These are phyloP conservation scores for Lepidurus packardi DNA, from an alignment of 1,140 invertebrate species.

Conservation along the genomic window DNA sequence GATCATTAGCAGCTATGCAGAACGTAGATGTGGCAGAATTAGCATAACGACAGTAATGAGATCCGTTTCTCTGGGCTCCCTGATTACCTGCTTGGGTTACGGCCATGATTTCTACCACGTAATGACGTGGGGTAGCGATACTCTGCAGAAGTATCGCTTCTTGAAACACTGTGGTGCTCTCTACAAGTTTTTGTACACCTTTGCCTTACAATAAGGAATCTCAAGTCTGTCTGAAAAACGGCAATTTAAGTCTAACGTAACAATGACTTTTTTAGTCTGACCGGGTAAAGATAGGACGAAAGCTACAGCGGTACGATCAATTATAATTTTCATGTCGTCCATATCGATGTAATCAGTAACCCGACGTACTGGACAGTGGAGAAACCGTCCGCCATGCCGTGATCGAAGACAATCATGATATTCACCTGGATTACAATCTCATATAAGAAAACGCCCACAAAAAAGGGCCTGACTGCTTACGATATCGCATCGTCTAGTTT, in stretches of 20 bases:
- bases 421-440: slow-evolving; percentile 32
- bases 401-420: slow-evolving; percentile 36
- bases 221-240: not conserved
- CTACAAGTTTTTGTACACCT: slow-evolving; percentile 36
- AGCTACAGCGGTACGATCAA: slow-evolving; percentile 33
- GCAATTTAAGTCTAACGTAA: not conserved
- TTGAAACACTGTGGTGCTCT: slow-evolving; percentile 41
- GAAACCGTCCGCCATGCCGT: slow-evolving; percentile 34
- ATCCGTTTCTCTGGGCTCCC: not conserved
- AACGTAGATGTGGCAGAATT: slow-evolving; percentile 25
- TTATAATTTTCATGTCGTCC: slow-evolving; percentile 31
- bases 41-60: not conserved
- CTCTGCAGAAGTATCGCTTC: slow-evolving; percentile 42
- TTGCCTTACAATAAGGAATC: not conserved
- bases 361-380: slow-evolving; percentile 31
- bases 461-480: not conserved
- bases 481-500: slow-evolving; percentile 30
- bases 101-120: slow-evolving; percentile 40
- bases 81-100: slow-evolving; percentile 37
- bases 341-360: slow-evolving; percentile 31
- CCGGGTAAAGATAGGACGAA: slow-evolving; percentile 26
- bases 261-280: slow-evolving; percentile 28
- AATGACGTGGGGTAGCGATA: slow-evolving; percentile 42
- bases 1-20: slow-evolving; percentile 33
- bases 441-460: not conserved